A percentile compares a stretch with the other conserved stretches of the same genome.
These are phyloP conservation scores for Theocolax elegans DNA, from an alignment of 1,140 invertebrate genomes.

Conservation along the genomic window DNA sequence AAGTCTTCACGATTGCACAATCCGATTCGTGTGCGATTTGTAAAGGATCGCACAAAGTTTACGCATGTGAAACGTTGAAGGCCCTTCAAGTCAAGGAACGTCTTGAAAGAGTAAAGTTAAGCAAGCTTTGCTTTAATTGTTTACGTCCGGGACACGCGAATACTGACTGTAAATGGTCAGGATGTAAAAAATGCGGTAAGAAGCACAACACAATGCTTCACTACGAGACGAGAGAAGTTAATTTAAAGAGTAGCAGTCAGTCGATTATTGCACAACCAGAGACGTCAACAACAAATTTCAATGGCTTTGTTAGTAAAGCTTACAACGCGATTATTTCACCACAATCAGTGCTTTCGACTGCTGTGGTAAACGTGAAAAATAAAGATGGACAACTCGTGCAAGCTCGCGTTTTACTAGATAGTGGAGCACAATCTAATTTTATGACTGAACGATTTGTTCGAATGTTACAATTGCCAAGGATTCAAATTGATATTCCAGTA, in stretches of 20 bases:
- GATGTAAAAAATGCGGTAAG: not conserved
- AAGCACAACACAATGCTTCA: not conserved
- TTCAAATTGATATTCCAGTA: slow-evolving; percentile 15
- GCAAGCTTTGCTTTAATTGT: slow-evolving; percentile 44
- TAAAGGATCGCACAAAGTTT: not conserved
- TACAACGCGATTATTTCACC: not conserved
- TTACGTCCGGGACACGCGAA: slow-evolving; percentile 33
- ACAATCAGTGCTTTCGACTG: not conserved
- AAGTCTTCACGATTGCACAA: slow-evolving; percentile 28
- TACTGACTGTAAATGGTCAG: not conserved
- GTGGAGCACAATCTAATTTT: not conserved
- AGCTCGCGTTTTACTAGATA: not conserved
- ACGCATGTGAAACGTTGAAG: slow-evolving; percentile 28
- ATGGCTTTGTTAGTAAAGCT: not conserved
- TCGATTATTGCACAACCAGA: not conserved
- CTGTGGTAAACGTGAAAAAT: not conserved
- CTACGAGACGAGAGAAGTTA: not conserved
- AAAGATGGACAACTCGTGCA: not conserved
- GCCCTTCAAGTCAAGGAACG: slow-evolving; percentile 15
- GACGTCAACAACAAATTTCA: not conserved
- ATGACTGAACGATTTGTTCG: not conserved
- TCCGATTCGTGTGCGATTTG: too few species aligned
- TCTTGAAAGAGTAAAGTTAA: slow-evolving; percentile 23
- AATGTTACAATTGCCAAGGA: slow-evolving; percentile 5
- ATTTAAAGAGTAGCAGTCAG: not conserved